phyloP scores from a whole-genome alignment of 2,113 vertebrate genomes.

The Dunckerocampus dactyliophorus region DNA sequence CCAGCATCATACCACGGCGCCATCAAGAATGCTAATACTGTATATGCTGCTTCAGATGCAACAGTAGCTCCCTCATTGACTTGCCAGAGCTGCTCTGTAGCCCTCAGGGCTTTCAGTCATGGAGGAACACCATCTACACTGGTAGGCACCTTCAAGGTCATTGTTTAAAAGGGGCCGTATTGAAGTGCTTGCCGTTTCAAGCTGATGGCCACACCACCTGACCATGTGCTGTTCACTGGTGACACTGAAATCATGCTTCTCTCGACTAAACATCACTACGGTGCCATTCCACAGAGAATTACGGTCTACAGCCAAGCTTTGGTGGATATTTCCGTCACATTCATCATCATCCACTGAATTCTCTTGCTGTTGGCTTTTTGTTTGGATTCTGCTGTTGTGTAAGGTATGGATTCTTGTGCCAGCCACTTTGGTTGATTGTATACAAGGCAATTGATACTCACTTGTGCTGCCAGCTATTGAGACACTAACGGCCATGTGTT shows the following conservation, averaged over 20 bases:
- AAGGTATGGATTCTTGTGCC: too few species aligned
- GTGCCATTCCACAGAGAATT: neutral
- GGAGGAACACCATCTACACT: slow-evolving; percentile 27
- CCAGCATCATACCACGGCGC: slow-evolving; percentile 22
- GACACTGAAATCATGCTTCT: neutral
- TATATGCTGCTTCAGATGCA: slow-evolving; percentile 24
- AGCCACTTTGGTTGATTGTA: too few species aligned
- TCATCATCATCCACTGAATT: neutral
- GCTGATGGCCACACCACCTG: neutral
- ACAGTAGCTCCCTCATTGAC: slow-evolving; percentile 17
- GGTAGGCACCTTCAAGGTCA: slow-evolving; percentile 16
- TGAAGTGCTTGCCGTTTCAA: slow-evolving; percentile 27
- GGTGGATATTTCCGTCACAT: too few species aligned
- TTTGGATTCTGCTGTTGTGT: neutral
- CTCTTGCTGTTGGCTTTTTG: neutral
- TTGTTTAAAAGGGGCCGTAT: slow-evolving; percentile 17
- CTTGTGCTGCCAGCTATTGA: too few species aligned
- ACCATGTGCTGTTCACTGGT: neutral
- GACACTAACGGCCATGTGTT: too few species aligned
- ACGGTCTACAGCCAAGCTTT: neutral
- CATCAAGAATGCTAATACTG: slow-evolving; percentile 36
- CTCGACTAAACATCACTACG: neutral
- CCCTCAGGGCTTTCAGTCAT: slow-evolving; percentile 17
- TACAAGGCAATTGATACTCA: too few species aligned
- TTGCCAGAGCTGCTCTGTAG: slow-evolving; percentile 24